Base-by-base conservation (phyloP, 2,888 invertebrate genomes). In the Tipula vernalis region DNA sequence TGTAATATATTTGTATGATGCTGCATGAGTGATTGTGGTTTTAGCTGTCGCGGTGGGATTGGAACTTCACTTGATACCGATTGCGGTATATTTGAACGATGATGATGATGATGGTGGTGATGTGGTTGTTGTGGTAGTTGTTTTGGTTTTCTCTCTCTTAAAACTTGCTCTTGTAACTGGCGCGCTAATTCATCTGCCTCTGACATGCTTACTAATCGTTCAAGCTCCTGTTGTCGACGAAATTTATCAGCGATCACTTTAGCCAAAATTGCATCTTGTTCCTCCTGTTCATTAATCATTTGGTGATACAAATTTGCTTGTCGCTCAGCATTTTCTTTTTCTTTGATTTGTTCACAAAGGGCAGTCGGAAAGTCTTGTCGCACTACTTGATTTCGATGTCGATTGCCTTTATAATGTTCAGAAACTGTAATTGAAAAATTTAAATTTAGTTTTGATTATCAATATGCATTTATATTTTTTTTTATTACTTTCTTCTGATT, bases 341-440 rank as follows among this genome's bases (percentile, higher is more conserved):
- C 96, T 89, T 94, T 93, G 87, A 93, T 91, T 91, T 97, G 96
- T 89, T 96, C 95, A 88, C 94, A 93, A 88, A 94, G 92, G 0
- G 96, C 96, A 89, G 94, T 93, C 5, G 96, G 96, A 89, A 96
- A 93, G 91, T 97, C 97, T 89, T 96, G 95, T 71, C 96, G 92
- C 5, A 96, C 95, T 87, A 95, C 93, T 4, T 95, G 95, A 91
- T 96, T 96, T 87, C 96, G 93, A 87, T 93, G 94, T 88, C 95
- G 94, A 91, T 97, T 97, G 87, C 95, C 94, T 86, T 94, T 94
- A 89, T 96, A 95, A 91, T 96, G 96, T 89, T 95, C 94, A 88
- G 94, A 93, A 89, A 95, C 95, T 96, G 90, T n/a, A 83, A 39
- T 0, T 84, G 15, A 84, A n/a, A 13, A 51, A 39, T 39, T 39